Percentiles rank a stretch among this genome's conserved stretches.
Evolutionary conservation across 2,113 vertebrate species (phyloP).

Genomic region (Cyprinodon variegatus): DNA sequence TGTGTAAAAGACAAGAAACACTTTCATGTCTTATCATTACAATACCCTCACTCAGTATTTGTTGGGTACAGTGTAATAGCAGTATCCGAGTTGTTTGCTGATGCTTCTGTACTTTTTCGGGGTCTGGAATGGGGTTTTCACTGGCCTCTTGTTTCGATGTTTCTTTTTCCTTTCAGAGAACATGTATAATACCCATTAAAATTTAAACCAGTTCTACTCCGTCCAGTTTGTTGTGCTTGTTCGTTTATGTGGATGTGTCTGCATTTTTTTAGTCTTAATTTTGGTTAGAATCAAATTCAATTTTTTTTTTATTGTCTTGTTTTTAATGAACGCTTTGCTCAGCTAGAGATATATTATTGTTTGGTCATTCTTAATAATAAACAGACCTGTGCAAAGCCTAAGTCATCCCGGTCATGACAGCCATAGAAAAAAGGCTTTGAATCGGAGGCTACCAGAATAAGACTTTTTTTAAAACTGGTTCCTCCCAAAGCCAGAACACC

Average conservation of each 20-base stretch:
- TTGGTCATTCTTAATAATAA: too few species aligned
- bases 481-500: too few species aligned
- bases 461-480: too few species aligned
- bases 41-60: conserved; percentile 74
- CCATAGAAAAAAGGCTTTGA: too few species aligned
- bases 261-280: background rate
- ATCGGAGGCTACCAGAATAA: too few species aligned
- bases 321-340: too few species aligned
- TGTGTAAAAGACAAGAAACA: conserved; percentile 68
- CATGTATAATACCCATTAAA: conserved; percentile 81
- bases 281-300: background rate
- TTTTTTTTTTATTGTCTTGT: background rate
- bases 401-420: too few species aligned
- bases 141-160: conserved; percentile 75
- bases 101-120: conserved; percentile 75
- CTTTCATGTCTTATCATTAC: conserved; percentile 77
- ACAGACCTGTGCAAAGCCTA: too few species aligned
- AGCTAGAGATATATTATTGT: too few species aligned
- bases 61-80: conserved; percentile 77
- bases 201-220: conserved; percentile 68
- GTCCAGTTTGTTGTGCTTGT: conserved; percentile 3
- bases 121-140: conserved; percentile 74
- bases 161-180: conserved; percentile 72
- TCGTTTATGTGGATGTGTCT: conserved; percentile 9
- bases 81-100: conserved; percentile 74